Evolutionary conservation across 2,888 invertebrate species (phyloP), one percentile per base, ranked within the genome.

Genomic region (Pachycephus smyrnensis): DNA sequence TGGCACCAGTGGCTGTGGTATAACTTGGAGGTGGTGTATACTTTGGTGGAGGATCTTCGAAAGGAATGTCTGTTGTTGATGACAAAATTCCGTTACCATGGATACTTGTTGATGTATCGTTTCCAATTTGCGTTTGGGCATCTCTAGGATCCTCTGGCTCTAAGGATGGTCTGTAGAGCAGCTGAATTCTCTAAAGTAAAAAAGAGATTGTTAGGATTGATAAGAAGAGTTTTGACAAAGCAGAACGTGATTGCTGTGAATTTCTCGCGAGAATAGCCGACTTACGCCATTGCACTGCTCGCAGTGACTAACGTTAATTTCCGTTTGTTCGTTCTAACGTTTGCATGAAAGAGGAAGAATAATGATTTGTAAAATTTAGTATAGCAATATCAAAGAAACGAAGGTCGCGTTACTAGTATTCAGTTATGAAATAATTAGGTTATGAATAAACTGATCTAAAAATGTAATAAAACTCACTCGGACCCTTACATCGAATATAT

Each of bases 21-120:
- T 98, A 98, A 0, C 97, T 97, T 0, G 98, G 98, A 3, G 98
- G 98, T 0, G 98, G 98, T 0, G 97, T 98, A 92, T 98, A 98
- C 91, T 98, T 98, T 75, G 98, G 98, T 4, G 97, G 97, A 1
- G 97, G 97, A 92, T 97, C 97, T 86, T 94, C 94, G 73, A 92
- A 90, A 12, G 92, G 90, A 36, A 92, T 84, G 75, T 91, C 91
- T 23, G 88, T 88, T 32, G 88, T 87, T 1, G 88, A 80, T 1
- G 90, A 85, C 12, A 90, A 79, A 40, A 89, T 86, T 15, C 90
- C 90, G 74, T 90, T 90, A 15, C 80, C 88, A 82, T 86, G 91
- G 77, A 88, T 88, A 84, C 83, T 89, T 74, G 88, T 87, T 15
- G 79, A 84, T 4, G 84, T 84, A 12, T 89, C 89, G 37, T 80